Percentiles rank a stretch among this genome's conserved stretches.
phyloP scores from a whole-genome alignment of 64 coral and sea anemone genomes.

The Montipora foliosa region DNA sequence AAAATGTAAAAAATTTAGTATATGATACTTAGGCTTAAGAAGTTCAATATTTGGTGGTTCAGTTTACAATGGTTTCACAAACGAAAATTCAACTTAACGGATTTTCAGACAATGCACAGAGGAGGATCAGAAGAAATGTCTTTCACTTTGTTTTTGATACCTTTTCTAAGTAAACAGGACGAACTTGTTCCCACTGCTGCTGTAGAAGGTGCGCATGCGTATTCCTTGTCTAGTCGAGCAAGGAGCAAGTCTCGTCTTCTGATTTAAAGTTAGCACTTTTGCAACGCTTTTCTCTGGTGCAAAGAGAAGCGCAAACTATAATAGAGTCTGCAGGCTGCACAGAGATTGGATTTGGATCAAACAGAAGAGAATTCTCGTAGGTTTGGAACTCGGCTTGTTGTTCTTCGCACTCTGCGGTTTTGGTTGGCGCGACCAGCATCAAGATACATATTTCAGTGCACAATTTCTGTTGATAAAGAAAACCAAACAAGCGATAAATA shows the following conservation, averaged over 20 bases:
- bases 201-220: not conserved
- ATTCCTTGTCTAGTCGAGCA: not conserved
- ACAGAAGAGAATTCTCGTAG: not conserved
- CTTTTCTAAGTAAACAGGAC: not conserved
- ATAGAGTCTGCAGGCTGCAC: not conserved
- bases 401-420: not conserved
- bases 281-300: not conserved
- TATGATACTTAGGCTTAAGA: not conserved
- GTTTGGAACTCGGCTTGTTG: not conserved
- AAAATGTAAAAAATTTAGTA: not conserved
- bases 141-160: not conserved
- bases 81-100: not conserved
- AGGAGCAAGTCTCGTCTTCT: not conserved
- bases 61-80: not conserved
- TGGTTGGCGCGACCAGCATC: not conserved
- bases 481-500: not conserved
- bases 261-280: not conserved
- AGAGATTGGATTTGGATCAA: slow-evolving; percentile 14
- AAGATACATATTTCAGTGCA: not conserved
- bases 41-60: not conserved
- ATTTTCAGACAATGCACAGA: not conserved
- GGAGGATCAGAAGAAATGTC: not conserved
- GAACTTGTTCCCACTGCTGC: not conserved
- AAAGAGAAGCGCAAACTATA: not conserved
- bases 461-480: not conserved